These are phyloP conservation scores for Astropecten irregularis DNA, from an alignment of 53 echinoderm and acorn worm species.

Conservation along the genomic window DNA sequence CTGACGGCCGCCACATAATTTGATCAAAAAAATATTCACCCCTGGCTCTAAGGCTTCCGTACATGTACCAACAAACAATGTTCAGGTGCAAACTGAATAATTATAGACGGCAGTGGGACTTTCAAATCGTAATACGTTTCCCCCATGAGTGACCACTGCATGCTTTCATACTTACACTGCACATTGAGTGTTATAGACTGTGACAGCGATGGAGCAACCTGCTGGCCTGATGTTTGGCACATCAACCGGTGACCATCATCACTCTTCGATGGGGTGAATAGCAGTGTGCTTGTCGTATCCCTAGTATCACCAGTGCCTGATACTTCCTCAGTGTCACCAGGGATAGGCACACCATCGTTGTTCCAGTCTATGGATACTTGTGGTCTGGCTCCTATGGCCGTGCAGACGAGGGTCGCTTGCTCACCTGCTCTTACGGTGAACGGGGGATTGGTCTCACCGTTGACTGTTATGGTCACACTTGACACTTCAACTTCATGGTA, in stretches of 20 bases:
- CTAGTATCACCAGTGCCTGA: not conserved
- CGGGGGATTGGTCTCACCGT: conserved; percentile 9
- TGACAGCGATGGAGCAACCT: not conserved
- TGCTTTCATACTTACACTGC: conserved; percentile 45
- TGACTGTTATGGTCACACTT: not conserved
- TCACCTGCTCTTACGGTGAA: not conserved
- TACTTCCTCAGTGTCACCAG: not conserved
- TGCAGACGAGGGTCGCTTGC: not conserved
- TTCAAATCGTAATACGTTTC: too few relatives aligned
- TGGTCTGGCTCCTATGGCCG: conserved; percentile 36
- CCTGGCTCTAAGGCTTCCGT: too few relatives aligned
- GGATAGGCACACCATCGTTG: not conserved
- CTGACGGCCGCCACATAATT: too few relatives aligned
- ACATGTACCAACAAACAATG: too few relatives aligned
- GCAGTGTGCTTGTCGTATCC: not conserved
- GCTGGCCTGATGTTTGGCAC: conserved; percentile 29
- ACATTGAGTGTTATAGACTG: conserved; percentile 17
- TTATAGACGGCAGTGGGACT: too few relatives aligned
- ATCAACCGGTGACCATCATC: not conserved
- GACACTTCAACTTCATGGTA: not conserved
- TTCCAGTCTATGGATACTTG: conserved; percentile 17
- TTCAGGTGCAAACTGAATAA: too few relatives aligned
- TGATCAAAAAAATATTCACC: too few relatives aligned
- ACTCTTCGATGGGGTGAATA: conserved; percentile 9
- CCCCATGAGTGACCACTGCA: too few relatives aligned